phyloP scores from a whole-genome alignment of 2,797 vertebrate species.

The Enteromius mattozi region DNA sequence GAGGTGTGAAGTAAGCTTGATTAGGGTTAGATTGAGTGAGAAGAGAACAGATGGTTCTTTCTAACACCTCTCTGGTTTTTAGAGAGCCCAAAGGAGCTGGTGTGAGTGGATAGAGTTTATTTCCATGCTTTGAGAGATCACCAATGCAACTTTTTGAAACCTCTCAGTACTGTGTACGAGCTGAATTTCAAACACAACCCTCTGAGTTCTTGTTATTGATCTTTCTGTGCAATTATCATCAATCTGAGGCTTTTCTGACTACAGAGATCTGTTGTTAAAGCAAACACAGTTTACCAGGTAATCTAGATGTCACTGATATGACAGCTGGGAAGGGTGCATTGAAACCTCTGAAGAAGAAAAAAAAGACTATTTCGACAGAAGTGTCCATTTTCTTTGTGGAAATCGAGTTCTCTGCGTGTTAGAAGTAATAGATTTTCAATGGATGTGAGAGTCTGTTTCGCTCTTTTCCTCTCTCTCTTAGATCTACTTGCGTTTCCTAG shows the following conservation, averaged over 20 bases:
- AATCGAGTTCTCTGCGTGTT: neutral
- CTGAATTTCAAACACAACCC: neutral
- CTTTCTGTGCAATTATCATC: neutral
- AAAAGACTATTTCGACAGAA: neutral
- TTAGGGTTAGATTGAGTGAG: constrained; percentile 38
- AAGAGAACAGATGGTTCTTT: constrained; percentile 39
- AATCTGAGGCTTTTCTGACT: constrained; percentile 18
- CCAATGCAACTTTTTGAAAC: constrained; percentile 3
- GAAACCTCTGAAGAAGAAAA: neutral
- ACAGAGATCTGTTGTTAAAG: constrained; percentile 26
- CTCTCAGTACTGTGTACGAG: neutral
- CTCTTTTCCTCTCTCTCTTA: constrained; percentile 64
- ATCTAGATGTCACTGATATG: constrained; percentile 14
- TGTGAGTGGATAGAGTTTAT: constrained; percentile 1
- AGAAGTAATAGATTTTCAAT: constrained; percentile 1
- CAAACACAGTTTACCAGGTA: constrained; percentile 7
- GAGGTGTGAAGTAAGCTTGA: constrained; percentile 42
- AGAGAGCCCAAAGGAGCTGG: neutral
- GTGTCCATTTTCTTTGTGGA: neutral
- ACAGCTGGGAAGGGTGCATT: neutral
- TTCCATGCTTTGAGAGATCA: neutral
- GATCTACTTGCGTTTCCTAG: constrained; percentile 97
- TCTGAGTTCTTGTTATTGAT: neutral
- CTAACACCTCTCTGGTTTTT: constrained; percentile 40
- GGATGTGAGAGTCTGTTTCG: neutral